A percentile compares a stretch with the other conserved stretches of the same genome.
phyloP scores from a whole-genome alignment of 2,113 vertebrate genomes.

The Ondatra zibethicus region DNA sequence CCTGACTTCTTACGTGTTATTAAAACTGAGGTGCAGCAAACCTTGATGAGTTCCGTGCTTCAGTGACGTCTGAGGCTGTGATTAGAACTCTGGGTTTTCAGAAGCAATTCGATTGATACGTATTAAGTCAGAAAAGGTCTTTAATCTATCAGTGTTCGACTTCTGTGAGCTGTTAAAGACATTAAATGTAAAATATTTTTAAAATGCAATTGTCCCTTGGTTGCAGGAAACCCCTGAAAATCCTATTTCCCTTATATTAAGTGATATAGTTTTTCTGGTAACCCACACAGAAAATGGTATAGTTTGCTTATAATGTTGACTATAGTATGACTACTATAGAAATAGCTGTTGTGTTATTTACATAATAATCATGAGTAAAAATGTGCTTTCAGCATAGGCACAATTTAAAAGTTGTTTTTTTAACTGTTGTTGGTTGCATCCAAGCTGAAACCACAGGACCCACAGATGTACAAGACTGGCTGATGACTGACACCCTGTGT shows the following conservation, averaged over 20 bases:
- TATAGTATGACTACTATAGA: neutral
- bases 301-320: neutral
- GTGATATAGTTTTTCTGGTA: neutral
- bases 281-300: neutral
- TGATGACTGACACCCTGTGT: neutral
- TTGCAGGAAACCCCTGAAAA: neutral
- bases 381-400: neutral
- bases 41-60: neutral
- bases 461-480: neutral
- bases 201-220: neutral
- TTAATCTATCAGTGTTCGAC: neutral
- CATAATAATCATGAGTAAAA: neutral
- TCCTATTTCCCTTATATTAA: neutral
- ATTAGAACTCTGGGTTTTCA: constrained; percentile 55
- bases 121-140: constrained; percentile 32
- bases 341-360: neutral
- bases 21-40: neutral
- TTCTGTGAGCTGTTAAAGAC: neutral
- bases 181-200: neutral
- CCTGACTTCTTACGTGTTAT: neutral
- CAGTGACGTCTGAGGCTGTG: neutral
- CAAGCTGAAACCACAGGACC: neutral
- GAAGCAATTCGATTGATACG: neutral
- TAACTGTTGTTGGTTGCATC: neutral
- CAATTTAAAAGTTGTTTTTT: neutral